Conservation (phyloP, 2,113 vertebrate genomes). For the Neolamprologus modestus region DNA sequence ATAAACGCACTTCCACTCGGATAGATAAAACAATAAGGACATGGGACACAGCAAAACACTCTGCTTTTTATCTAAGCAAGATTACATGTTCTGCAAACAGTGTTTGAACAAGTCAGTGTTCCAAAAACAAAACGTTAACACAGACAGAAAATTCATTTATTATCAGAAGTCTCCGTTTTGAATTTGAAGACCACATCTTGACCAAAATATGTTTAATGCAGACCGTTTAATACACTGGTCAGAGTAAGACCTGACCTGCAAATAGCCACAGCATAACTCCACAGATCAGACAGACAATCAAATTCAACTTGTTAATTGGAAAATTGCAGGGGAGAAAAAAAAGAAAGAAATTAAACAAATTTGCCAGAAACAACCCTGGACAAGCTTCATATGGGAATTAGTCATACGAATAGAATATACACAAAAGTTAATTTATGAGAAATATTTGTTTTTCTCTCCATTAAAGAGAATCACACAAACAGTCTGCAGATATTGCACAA, state of each 20-base stretch:
- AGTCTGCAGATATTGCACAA: constrained; percentile 59
- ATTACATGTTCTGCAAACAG: constrained; percentile 7
- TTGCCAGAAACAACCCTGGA: neutral
- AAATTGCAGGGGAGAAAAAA: neutral
- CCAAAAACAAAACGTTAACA: neutral
- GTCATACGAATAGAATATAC: neutral
- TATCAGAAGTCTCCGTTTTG: neutral
- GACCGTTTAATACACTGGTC: neutral
- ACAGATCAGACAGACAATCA: neutral
- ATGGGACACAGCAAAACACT: neutral
- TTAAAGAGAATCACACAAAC: constrained; percentile 6
- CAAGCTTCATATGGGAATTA: neutral
- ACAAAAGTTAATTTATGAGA: constrained; percentile 15
- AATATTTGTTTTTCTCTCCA: neutral
- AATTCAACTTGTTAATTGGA: neutral
- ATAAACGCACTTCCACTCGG: neutral
- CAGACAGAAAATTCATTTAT: constrained; percentile 26
- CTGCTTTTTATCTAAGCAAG: neutral
- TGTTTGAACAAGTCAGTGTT: neutral
- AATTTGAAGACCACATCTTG: neutral
- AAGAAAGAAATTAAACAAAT: neutral
- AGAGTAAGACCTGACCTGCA: neutral
- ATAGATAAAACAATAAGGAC: neutral
- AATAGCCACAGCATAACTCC: neutral
- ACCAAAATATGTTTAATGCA: constrained; percentile 3